Evolutionary conservation across 2,113 vertebrate genomes (phyloP).

Genomic region (Coturnix japonica): DNA sequence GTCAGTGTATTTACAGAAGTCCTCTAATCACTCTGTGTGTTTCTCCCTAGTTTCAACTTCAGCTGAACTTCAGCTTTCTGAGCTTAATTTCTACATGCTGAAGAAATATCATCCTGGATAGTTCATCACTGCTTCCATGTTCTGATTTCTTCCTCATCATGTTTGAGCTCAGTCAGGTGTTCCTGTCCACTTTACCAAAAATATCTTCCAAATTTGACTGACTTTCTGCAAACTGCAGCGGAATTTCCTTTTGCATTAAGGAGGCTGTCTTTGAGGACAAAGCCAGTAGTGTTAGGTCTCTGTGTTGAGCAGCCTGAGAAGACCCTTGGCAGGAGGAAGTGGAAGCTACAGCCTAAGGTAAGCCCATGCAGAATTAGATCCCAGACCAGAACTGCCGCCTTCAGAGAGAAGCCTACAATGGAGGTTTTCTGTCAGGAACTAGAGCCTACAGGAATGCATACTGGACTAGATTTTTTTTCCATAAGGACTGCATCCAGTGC

Average conservation of each 20-base stretch:
- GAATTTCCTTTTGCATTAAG: neutral
- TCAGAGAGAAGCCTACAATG: too few species aligned
- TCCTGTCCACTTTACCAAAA: neutral
- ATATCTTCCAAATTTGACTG: neutral
- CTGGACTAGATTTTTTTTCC: too few species aligned
- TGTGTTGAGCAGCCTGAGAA: neutral
- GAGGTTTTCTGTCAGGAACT: too few species aligned
- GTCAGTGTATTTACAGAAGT: neutral
- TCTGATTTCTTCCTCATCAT: neutral
- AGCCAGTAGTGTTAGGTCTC: accelerated
- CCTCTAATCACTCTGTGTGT: neutral
- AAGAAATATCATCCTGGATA: neutral
- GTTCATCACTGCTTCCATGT: neutral
- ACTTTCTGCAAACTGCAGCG: neutral
- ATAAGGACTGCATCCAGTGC: too few species aligned
- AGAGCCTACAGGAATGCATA: too few species aligned
- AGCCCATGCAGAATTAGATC: too few species aligned
- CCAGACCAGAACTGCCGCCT: too few species aligned
- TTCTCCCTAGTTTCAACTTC: neutral
- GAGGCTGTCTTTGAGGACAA: neutral
- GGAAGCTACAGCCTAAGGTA: too few species aligned
- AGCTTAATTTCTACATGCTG: neutral
- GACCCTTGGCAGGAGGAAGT: too few species aligned
- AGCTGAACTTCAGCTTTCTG: neutral
- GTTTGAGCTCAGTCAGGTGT: neutral